phyloP scores from a whole-genome alignment of 2,797 vertebrate genomes.

The Gallinago solitaria region DNA sequence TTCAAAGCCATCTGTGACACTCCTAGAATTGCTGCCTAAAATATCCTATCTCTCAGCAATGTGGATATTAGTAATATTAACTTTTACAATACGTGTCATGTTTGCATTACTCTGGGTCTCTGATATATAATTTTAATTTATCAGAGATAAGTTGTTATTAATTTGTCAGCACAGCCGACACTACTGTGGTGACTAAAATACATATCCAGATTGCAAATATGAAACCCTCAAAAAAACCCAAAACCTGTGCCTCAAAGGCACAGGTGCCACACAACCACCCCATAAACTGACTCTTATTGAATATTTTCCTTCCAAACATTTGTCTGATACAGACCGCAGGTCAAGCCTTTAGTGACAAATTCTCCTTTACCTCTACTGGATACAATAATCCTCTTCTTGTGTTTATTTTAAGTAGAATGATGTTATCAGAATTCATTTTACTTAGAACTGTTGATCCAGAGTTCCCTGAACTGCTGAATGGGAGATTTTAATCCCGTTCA shows the following conservation, averaged over 20 bases:
- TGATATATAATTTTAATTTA: not conserved
- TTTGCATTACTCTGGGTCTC: not conserved
- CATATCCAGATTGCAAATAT: not conserved
- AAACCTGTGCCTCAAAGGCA: not conserved
- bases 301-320: not conserved
- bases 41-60: not conserved
- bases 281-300: not conserved
- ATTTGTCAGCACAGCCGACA: not conserved
- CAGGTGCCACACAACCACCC: not conserved
- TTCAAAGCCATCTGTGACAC: not conserved
- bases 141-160: not conserved
- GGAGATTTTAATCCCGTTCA: not conserved
- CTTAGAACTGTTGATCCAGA: not conserved
- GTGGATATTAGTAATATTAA: not conserved
- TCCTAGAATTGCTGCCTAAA: not conserved
- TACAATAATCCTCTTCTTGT: not conserved
- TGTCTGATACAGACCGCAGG: not conserved
- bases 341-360: not conserved
- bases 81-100: rapidly evolving
- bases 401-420: not conserved
- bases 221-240: not conserved
- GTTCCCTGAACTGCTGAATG: not conserved
- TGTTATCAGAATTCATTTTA: not conserved
- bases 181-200: not conserved
- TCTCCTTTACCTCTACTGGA: not conserved